Percentiles rank a stretch among this genome's conserved stretches.
These are phyloP conservation scores for Typhlichthys eigenmanni DNA, from an alignment of 2,797 vertebrate species.

Conservation along the genomic window DNA sequence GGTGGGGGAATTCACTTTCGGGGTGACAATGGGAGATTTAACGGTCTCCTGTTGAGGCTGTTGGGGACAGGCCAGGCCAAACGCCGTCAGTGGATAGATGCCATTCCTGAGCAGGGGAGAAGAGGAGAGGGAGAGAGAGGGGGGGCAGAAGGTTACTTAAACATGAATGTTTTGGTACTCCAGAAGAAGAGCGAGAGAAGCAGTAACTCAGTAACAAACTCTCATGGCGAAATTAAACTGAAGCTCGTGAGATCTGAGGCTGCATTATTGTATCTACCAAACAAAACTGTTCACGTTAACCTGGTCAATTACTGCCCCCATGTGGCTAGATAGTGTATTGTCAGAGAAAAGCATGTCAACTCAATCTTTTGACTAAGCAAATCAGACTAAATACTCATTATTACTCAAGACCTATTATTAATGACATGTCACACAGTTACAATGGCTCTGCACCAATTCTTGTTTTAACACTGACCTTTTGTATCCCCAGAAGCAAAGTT, in stretches of 20 bases:
- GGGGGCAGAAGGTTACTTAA: background rate
- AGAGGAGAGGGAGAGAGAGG: background rate
- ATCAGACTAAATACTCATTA: background rate
- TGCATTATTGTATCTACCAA: no score
- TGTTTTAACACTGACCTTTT: background rate
- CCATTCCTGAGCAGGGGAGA: conserved; percentile 73
- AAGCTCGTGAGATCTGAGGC: no score
- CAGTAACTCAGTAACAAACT: background rate
- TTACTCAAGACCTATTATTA: no score
- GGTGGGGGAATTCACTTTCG: conserved; percentile 92
- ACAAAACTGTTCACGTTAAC: no score
- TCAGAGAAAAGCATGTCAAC: background rate
- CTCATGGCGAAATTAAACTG: no score
- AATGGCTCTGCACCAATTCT: background rate
- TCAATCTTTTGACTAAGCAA: background rate
- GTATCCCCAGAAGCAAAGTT: no score
- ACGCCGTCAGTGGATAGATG: conserved; percentile 94
- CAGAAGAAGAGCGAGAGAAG: background rate
- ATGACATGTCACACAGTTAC: no score
- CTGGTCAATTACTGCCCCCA: conserved; percentile 41
- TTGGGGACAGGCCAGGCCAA: conserved; percentile 88
- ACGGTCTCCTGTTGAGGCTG: conserved; percentile 88
- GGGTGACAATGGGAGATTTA: conserved; percentile 87
- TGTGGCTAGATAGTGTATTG: conserved; percentile 31
- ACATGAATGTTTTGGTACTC: background rate